Evolutionary conservation across 2,797 vertebrate genomes (phyloP).

Genomic region (Streptopelia turtur): DNA sequence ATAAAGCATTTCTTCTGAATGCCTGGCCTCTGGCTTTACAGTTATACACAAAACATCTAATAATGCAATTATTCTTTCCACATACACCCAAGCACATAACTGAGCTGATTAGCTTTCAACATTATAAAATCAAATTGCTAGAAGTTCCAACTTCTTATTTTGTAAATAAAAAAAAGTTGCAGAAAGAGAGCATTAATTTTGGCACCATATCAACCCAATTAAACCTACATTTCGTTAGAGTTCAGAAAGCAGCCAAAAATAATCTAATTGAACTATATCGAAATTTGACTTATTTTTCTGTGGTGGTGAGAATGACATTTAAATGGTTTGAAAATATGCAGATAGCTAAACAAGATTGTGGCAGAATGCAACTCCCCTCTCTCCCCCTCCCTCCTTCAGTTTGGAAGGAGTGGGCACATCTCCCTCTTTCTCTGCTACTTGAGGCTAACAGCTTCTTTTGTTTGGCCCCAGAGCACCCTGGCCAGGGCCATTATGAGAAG

Average conservation of each 20-base stretch:
- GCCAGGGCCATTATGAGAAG: too few species aligned
- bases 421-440: too few species aligned
- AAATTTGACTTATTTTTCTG: conserved; percentile 51
- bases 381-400: too few species aligned
- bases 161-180: conserved; percentile 71
- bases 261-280: conserved; percentile 50
- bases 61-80: background rate
- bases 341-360: conserved; percentile 43
- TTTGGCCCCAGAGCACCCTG: too few species aligned
- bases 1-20: background rate
- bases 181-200: conserved; percentile 63
- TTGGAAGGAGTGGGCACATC: too few species aligned
- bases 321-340: conserved; percentile 47
- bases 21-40: background rate
- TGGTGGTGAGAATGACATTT: background rate
- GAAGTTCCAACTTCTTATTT: conserved; percentile 58
- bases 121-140: conserved; percentile 38
- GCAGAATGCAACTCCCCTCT: too few species aligned
- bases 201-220: conserved; percentile 48
- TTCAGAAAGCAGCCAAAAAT: conserved; percentile 55
- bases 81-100: background rate
- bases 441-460: too few species aligned
- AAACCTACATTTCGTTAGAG: conserved; percentile 61
- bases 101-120: conserved; percentile 51
- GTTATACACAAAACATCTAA: background rate